Percentiles rank a stretch among this genome's conserved stretches.
These are phyloP conservation scores for Sphenodon punctatus DNA, from an alignment of 2,797 vertebrate species.

Conservation along the genomic window DNA sequence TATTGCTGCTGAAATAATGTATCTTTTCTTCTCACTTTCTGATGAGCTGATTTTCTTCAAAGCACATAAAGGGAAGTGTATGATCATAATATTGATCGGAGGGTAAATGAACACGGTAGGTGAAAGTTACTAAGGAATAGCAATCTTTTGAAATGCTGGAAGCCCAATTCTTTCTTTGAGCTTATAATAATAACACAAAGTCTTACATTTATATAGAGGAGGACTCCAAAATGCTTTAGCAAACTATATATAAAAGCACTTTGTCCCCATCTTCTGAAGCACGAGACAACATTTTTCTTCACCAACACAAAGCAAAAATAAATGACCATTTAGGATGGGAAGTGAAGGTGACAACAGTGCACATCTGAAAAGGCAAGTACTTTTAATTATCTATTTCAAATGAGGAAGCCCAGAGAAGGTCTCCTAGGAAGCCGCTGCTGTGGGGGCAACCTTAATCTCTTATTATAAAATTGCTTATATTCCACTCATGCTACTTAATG, in stretches of 20 bases:
- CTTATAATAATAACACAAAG: background rate
- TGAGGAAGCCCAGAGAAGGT: slow-evolving; percentile 6
- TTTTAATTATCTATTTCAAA: slow-evolving; percentile 32
- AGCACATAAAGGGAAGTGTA: background rate
- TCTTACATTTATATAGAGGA: slow-evolving; percentile 1
- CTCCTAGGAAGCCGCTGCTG: slow-evolving; percentile 14
- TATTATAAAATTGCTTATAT: slow-evolving; percentile 37
- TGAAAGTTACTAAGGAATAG: background rate
- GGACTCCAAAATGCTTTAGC: background rate
- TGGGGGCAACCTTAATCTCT: slow-evolving; percentile 10
- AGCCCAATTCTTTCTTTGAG: background rate
- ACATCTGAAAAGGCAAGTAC: background rate
- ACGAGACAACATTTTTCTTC: slow-evolving; percentile 19
- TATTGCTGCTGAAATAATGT: slow-evolving; percentile 48
- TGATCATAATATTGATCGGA: background rate
- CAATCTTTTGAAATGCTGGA: background rate
- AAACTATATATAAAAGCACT: background rate
- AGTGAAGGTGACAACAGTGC: slow-evolving; percentile 10
- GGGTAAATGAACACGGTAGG: background rate
- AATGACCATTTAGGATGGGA: slow-evolving; percentile 2
- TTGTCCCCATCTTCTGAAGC: background rate
- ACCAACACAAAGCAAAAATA: background rate
- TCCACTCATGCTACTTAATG: slow-evolving; percentile 42
- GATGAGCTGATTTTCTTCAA: slow-evolving; percentile 28
- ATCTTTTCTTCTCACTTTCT: slow-evolving; percentile 18